phyloP scores from a whole-genome alignment of 2,888 invertebrate genomes.

The Nezara viridula region DNA sequence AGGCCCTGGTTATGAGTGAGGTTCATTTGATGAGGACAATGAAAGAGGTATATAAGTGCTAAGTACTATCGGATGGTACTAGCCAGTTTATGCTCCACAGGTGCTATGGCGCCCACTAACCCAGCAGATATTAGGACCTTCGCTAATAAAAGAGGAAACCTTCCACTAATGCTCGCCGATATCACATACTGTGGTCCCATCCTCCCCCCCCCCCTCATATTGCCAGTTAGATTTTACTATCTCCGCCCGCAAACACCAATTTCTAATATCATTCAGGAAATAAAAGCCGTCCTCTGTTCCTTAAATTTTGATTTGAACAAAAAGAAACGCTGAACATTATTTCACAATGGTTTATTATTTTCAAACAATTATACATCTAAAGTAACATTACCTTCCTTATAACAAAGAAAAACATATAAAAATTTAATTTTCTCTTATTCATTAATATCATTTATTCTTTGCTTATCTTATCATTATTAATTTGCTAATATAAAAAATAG shows the following conservation, averaged over 20 bases:
- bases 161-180: background rate
- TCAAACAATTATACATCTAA: too few species aligned
- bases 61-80: background rate
- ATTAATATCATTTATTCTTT: too few species aligned
- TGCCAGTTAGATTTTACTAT: background rate
- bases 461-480: too few species aligned
- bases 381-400: too few species aligned
- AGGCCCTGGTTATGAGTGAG: background rate
- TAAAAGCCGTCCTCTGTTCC: background rate
- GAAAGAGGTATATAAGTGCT: background rate
- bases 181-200: background rate
- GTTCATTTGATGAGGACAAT: background rate
- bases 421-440: too few species aligned
- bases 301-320: background rate
- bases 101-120: background rate
- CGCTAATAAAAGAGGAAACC: slow-evolving; percentile 1
- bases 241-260: background rate
- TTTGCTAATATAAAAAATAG: too few species aligned
- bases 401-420: too few species aligned
- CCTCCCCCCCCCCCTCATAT: background rate
- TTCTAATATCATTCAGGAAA: background rate
- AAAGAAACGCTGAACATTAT: too few species aligned
- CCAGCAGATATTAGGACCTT: background rate
- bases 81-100: background rate
- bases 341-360: too few species aligned